Base-by-base conservation (phyloP, 1,140 invertebrate genomes). In the Mya arenaria region DNA sequence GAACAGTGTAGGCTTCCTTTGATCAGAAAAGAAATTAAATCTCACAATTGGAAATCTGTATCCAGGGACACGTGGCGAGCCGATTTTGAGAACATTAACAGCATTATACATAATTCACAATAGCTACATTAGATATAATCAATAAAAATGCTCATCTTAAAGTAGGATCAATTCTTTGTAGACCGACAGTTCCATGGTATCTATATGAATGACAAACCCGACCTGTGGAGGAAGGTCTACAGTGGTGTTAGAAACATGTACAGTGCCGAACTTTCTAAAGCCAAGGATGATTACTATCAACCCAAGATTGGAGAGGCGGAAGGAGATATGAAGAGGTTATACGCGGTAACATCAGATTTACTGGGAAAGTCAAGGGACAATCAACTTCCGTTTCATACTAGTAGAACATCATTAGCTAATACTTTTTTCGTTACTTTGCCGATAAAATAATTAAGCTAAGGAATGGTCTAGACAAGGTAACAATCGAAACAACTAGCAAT, bases 31-130 rank as follows among this genome's bases (percentile, higher is more conserved):
- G 25, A 34, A 15, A 37, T 65, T 34, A 65, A 34, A 34, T 30
- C 25, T 13, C 30, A 34, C 13, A 65, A 65, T 34, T 65, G 62
- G 62, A 65, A 65, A 25, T 65, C 10, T 65, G 62, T 65, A 10
- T 34, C 25, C 37, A 37, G 19, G 37, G 62, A 65, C 6, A 34
- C 62, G 23, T 37, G 30, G 32, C 10, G 13, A 28, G 15, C 15
- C 8, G 56, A 60, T 60, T 25, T 60, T 60, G 25, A 15, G 23
- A 8, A 60, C 15, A 19, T 60, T 10, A 60, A 10, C 56, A 60
- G 25, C 28, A 10, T 60, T 10, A 17, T 25, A 17, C 28, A 65
- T 13, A 65, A 65, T 60, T 60, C 25, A 48, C 10, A 10, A 48
- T 8, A 25, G 28, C 56, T 17, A 25, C 56, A 60, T 60, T 10